Evolutionary conservation across 2,888 invertebrate species (phyloP).

Genomic region (Uropetala carovei): DNA sequence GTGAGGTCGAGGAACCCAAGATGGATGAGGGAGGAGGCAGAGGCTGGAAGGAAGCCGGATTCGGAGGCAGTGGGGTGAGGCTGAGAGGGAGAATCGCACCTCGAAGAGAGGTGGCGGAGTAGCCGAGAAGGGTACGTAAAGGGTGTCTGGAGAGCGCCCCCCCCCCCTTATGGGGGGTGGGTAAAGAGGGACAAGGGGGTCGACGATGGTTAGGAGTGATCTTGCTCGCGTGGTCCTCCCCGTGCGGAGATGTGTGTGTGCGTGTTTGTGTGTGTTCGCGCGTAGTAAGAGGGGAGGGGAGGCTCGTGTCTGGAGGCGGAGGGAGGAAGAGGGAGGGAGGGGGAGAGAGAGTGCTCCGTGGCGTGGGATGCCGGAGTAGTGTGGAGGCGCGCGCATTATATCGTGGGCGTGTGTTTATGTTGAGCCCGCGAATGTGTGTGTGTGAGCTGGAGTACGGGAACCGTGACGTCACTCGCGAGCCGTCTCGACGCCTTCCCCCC

Average conservation of each 20-base stretch:
- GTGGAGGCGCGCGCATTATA: slow-evolving; percentile 56
- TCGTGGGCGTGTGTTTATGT: slow-evolving; percentile 63
- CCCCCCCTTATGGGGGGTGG: neutral
- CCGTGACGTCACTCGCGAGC: slow-evolving; percentile 57
- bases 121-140: too few species aligned
- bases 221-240: neutral
- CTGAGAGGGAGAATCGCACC: neutral
- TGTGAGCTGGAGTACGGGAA: slow-evolving; percentile 52
- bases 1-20: neutral
- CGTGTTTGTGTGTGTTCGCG: neutral
- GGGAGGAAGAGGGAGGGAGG: neutral
- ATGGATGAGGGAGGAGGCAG: neutral
- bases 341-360: neutral
- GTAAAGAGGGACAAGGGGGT: neutral
- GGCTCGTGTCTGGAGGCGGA: neutral
- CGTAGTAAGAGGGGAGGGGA: neutral
- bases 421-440: slow-evolving; percentile 17
- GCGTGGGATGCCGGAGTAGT: neutral
- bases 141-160: neutral
- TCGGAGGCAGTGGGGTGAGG: neutral
- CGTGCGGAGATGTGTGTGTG: neutral
- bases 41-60: neutral
- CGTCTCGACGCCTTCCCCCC: slow-evolving; percentile 48
- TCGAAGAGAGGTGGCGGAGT: neutral
- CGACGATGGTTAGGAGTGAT: neutral